Evolutionary conservation across 2,797 vertebrate genomes (phyloP).

Genomic region (Leucoraja ocellata): DNA sequence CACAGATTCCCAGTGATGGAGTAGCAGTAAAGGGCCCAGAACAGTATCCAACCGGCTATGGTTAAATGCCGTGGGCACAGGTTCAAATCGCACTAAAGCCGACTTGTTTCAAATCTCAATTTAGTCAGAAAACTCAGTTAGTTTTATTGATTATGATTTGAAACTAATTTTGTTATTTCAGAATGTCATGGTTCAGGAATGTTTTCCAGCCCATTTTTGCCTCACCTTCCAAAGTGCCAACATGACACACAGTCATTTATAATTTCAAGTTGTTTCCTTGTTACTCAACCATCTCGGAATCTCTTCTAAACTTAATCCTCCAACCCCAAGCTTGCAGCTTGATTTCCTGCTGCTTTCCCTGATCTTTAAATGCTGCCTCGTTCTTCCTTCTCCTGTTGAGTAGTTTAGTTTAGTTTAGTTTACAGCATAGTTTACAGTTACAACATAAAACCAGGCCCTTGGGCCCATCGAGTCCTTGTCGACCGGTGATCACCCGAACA

Average conservation of each 20-base stretch:
- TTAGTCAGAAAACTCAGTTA: too few species aligned
- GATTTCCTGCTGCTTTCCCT: neutral
- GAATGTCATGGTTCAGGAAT: neutral
- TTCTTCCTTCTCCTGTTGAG: neutral
- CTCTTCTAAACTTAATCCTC: neutral
- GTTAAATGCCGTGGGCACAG: too few species aligned
- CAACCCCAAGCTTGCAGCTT: neutral
- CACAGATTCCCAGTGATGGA: too few species aligned
- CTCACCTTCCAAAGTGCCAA: neutral
- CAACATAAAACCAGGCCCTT: too few species aligned
- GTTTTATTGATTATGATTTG: too few species aligned
- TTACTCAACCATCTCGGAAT: neutral
- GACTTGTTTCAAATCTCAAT: too few species aligned
- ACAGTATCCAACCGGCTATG: too few species aligned
- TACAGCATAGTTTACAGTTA: too few species aligned
- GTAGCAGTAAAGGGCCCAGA: too few species aligned
- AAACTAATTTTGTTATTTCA: neutral
- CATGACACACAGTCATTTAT: neutral
- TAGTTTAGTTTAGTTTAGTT: neutral
- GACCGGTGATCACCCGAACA: too few species aligned
- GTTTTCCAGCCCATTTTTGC: neutral
- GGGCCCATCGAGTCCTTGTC: too few species aligned
- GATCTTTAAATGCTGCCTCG: neutral
- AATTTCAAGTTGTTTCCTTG: neutral
- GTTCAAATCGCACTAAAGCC: too few species aligned